Conservation (phyloP, 2,797 vertebrate species). For the Xiphophorus birchmanni region DNA sequence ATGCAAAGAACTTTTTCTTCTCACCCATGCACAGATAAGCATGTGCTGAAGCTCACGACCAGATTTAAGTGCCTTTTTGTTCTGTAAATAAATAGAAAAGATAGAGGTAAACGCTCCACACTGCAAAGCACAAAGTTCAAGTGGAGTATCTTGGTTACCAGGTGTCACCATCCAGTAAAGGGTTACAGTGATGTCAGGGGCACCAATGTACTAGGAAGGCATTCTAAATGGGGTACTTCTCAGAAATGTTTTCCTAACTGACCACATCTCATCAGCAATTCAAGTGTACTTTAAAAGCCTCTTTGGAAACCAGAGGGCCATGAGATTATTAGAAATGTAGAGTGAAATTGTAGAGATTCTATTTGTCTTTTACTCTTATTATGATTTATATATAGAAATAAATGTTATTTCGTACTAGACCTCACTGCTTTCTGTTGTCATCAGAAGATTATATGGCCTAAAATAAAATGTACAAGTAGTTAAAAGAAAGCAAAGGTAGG, state of each 20-base stretch:
- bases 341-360: not conserved
- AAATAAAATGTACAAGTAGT: not conserved
- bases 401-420: not conserved
- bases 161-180: constrained; percentile 51
- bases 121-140: constrained; percentile 70
- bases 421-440: not conserved
- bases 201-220: constrained; percentile 37
- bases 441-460: too few relatives aligned
- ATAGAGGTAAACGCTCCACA: constrained; percentile 30
- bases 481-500: not conserved
- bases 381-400: not conserved
- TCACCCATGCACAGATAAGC: not conserved
- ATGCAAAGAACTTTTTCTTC: not conserved
- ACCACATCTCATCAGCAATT: constrained; percentile 18
- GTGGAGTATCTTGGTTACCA: constrained; percentile 56
- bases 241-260: constrained; percentile 65
- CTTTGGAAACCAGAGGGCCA: not conserved
- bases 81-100: constrained; percentile 4
- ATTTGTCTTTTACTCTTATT: too few relatives aligned
- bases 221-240: constrained; percentile 47
- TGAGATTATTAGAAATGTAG: not conserved
- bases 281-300: not conserved
- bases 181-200: constrained; percentile 48
- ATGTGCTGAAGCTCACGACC: not conserved
- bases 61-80: not conserved